Evolutionary conservation across 2,888 invertebrate genomes (phyloP), one percentile per base, ranked within the genome.

Genomic region (Chromoteleia sp.): DNA sequence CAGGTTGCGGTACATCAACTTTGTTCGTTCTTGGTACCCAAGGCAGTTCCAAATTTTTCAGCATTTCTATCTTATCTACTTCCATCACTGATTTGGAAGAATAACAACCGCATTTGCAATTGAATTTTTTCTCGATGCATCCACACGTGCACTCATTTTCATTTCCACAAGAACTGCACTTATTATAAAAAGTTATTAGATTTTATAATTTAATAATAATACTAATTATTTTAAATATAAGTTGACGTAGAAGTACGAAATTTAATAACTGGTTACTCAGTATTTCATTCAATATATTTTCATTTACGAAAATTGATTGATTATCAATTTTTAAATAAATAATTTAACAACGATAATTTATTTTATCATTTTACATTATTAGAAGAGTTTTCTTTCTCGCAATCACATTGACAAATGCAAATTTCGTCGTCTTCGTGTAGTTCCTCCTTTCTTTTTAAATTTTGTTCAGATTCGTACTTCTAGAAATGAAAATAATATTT

Each of bases 61-160:
- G 41, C 15, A 52, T 52, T 36, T 67, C 17, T 12, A 25, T 50
- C 21, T 52, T 52, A 2, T 19, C 15, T 19, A 4, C 0, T n/a
- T 52, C 50, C 1, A 10, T 67, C 36, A 29, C 4, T 29, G 33
- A 5, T 41, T 52, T 14, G 41, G 52, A 7, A 14, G 29, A 25
- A 45, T 19, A 10, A 39, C 65, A 67, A 25, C 52, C 65, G n/a
- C 65, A 67, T 36, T 52, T 19, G 29, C 65, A 67, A 10, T 12
- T n/a, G 1, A 0, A 0, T 7, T n/a, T 15, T 17, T 17, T 67
- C 1, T 41, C 15, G 0, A 10, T 33, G 29, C 65, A 52, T 0
- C 52, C 65, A 52, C 65, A 52, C 2, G n/a, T 25, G 41, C 52
- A 67, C 1, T 15, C 52, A 65, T 21, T 7, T 30, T 33, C 33